phyloP scores from a whole-genome alignment of 2,888 invertebrate genomes.

The Elmis aenea region DNA sequence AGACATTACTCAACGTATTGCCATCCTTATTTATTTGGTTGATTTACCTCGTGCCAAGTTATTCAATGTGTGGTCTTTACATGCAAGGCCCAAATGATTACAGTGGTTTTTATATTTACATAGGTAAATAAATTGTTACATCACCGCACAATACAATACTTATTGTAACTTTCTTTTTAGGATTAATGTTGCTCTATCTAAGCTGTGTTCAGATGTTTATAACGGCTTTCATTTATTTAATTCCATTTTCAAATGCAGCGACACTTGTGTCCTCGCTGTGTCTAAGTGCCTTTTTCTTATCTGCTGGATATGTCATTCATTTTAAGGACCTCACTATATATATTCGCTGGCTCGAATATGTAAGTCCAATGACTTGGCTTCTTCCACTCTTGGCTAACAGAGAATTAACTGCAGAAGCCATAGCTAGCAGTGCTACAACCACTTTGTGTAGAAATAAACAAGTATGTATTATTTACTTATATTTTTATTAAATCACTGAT shows the following conservation, averaged over 20 bases:
- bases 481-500: background rate
- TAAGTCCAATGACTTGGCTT: constrained; percentile 71
- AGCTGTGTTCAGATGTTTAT: constrained; percentile 64
- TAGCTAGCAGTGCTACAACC: constrained; percentile 53
- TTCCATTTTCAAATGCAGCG: constrained; percentile 62
- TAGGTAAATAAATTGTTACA: constrained; percentile 50
- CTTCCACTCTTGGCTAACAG: constrained; percentile 61
- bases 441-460: constrained; percentile 67
- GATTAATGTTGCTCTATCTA: constrained; percentile 67
- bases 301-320: constrained; percentile 67
- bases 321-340: constrained; percentile 61
- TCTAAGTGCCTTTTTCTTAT: constrained; percentile 56
- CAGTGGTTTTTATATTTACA: constrained; percentile 66
- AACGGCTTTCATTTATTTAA: constrained; percentile 61
- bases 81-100: constrained; percentile 61
- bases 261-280: constrained; percentile 57
- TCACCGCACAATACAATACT: background rate
- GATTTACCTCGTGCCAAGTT: constrained; percentile 81
- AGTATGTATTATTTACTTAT: constrained; percentile 46
- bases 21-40: constrained; percentile 76
- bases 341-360: constrained; percentile 61
- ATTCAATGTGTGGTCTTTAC: constrained; percentile 82
- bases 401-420: constrained; percentile 62
- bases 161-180: constrained; percentile 50
- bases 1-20: constrained; percentile 75